phyloP scores from a whole-genome alignment of 2,113 vertebrate genomes.

The Calypte anna region DNA sequence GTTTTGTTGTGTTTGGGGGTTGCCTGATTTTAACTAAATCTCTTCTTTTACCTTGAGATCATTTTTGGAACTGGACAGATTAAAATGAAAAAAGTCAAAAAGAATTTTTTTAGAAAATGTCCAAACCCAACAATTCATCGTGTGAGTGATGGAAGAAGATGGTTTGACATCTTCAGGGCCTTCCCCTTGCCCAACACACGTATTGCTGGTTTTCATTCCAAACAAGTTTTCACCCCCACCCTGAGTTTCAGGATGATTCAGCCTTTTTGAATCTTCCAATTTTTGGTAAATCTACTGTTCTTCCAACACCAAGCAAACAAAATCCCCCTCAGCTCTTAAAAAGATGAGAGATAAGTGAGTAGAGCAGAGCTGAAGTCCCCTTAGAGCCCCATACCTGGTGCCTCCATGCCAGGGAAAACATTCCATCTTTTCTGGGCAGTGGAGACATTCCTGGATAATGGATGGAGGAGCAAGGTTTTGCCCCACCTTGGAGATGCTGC shows the following conservation, averaged over 20 bases:
- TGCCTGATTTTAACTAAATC: neutral
- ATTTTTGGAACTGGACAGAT: neutral
- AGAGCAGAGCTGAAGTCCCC: neutral
- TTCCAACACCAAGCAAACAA: neutral
- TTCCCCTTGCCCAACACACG: neutral
- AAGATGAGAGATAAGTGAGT: neutral
- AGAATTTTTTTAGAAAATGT: neutral
- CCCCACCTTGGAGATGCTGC: neutral
- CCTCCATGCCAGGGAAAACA: neutral
- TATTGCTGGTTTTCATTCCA: neutral
- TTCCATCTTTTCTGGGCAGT: neutral
- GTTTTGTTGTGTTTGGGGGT: neutral
- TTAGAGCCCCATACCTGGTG: neutral
- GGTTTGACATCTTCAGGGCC: neutral
- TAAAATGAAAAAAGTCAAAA: neutral
- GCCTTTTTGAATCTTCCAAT: neutral
- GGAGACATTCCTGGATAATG: neutral
- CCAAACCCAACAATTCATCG: neutral
- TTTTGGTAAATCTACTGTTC: neutral
- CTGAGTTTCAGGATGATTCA: conserved; percentile 43
- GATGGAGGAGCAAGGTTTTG: neutral
- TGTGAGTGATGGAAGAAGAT: neutral
- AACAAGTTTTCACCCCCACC: neutral
- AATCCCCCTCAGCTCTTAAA: neutral
- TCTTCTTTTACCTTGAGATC: neutral